phyloP scores from a whole-genome alignment of 2,113 vertebrate genomes.

The Acrocephalus arundinaceus region DNA sequence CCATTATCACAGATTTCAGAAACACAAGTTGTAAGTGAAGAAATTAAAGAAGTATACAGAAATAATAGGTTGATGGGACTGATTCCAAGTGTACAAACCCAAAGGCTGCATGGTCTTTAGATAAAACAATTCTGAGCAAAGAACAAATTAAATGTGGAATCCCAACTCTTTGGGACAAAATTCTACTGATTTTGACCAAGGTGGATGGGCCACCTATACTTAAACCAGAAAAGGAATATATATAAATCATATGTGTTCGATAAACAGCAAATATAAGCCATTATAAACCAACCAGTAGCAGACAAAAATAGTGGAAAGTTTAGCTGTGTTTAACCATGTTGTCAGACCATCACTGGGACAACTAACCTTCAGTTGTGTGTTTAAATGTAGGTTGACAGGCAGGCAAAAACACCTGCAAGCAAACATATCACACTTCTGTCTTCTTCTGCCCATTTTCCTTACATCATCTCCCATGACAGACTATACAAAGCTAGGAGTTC shows the following conservation, averaged over 20 bases:
- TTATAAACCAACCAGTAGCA: not conserved
- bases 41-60: not conserved
- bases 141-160: not conserved
- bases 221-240: not conserved
- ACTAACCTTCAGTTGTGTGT: fast-evolving
- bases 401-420: not conserved
- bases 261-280: not conserved
- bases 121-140: not conserved
- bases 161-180: not conserved
- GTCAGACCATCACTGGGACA: not conserved
- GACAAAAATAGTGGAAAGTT: not conserved
- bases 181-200: not conserved
- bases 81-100: not conserved
- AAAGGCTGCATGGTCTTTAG: not conserved
- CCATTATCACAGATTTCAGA: not conserved
- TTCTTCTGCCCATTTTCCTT: not conserved
- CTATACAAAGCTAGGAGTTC: not conserved
- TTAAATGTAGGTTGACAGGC: not conserved
- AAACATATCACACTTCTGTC: not conserved
- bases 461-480: not conserved
- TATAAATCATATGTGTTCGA: not conserved
- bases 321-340: not conserved
- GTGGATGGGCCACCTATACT: not conserved
- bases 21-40: not conserved
- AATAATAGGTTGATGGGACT: not conserved